Evolutionary conservation across 2,113 vertebrate genomes (phyloP).

Genomic region (Prunella fulvescens): DNA sequence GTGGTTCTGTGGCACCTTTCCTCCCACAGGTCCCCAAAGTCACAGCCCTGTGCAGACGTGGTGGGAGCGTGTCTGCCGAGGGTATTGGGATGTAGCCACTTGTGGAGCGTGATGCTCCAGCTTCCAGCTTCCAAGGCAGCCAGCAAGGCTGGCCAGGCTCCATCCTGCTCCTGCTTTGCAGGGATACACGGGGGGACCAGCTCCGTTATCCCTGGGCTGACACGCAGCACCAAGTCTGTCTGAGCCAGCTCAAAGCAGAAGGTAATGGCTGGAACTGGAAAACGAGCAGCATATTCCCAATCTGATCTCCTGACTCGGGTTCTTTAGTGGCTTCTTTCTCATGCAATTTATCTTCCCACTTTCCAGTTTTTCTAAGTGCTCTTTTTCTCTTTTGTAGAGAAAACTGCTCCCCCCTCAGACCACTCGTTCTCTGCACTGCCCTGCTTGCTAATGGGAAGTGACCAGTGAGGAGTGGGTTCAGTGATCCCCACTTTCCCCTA

Average conservation of each 20-base stretch:
- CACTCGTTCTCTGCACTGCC: accelerated
- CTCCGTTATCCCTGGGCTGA: neutral
- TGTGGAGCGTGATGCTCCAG: neutral
- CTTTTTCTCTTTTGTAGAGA: neutral
- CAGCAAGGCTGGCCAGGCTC: neutral
- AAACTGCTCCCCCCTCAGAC: neutral
- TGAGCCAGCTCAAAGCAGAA: neutral
- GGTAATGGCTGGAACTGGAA: neutral
- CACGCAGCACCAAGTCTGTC: neutral
- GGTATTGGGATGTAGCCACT: neutral
- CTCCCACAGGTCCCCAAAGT: neutral
- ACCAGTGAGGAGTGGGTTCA: neutral
- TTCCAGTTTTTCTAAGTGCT: neutral
- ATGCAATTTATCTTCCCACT: neutral
- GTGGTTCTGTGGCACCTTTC: neutral
- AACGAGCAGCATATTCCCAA: neutral
- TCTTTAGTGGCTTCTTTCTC: neutral
- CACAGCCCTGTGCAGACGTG: neutral
- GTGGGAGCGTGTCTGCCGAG: accelerated
- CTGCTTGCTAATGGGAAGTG: neutral
- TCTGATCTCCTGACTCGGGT: neutral
- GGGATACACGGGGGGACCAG: accelerated
- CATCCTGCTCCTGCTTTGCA: neutral
- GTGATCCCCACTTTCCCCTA: neutral
- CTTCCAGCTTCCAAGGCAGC: neutral